A percentile compares a stretch with the other conserved stretches of the same genome.
These are phyloP conservation scores for Dendropsophus ebraccatus DNA, from an alignment of 2,113 vertebrate species.

Conservation along the genomic window DNA sequence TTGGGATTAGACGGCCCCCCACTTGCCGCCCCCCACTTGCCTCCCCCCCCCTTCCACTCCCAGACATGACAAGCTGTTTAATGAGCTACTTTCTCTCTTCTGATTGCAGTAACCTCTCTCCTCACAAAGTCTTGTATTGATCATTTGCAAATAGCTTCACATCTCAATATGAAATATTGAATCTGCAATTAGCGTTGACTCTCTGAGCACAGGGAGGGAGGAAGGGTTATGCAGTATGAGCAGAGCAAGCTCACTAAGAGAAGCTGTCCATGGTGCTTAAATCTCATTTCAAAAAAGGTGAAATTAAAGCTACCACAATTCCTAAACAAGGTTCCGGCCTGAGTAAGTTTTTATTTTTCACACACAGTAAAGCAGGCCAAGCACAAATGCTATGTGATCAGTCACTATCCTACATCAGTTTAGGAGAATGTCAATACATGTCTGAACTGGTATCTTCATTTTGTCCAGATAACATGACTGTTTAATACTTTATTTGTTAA, in stretches of 20 bases:
- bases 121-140: constrained; percentile 54
- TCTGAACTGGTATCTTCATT: neutral
- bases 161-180: constrained; percentile 60
- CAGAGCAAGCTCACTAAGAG: neutral
- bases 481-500: neutral
- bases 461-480: neutral
- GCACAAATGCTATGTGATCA: neutral
- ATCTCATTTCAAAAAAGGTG: neutral
- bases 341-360: neutral
- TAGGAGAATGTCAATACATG: neutral
- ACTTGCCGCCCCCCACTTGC: too few relatives aligned
- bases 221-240: neutral
- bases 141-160: constrained; percentile 57
- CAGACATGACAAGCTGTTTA: constrained; percentile 53
- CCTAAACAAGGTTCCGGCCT: neutral
- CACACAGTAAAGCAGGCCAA: neutral
- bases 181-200: constrained; percentile 57
- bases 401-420: neutral
- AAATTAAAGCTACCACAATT: neutral
- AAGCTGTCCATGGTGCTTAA: neutral
- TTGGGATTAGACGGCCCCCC: constrained; percentile 17
- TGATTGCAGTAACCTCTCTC: constrained; percentile 51
- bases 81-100: constrained; percentile 49
- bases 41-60: neutral
- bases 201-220: constrained; percentile 22